Evolutionary conservation across 2,797 vertebrate genomes (phyloP).

Genomic region (Trachurus trachurus): DNA sequence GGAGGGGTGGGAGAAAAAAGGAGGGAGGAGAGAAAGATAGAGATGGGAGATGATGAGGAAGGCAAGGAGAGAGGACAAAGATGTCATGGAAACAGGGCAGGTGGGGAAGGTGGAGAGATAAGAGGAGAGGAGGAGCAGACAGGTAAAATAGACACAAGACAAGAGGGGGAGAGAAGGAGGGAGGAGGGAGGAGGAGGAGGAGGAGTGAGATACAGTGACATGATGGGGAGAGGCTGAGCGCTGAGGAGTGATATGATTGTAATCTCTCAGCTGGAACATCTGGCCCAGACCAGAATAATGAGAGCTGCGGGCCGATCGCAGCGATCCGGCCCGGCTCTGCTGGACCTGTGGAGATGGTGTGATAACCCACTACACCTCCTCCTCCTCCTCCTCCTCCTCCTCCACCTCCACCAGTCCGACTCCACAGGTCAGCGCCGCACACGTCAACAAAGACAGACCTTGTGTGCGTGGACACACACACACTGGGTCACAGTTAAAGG

Average conservation of each 20-base stretch:
- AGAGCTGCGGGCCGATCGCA: conserved; percentile 46
- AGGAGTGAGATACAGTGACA: neutral
- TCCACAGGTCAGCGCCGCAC: conserved; percentile 47
- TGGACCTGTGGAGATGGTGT: conserved; percentile 43
- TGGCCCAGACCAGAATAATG: conserved; percentile 64
- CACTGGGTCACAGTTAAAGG: conserved; percentile 42
- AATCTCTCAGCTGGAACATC: conserved; percentile 78
- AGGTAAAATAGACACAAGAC: conserved; percentile 1
- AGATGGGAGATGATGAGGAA: neutral
- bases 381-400: too few relatives aligned
- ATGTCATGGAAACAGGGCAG: conserved; percentile 13
- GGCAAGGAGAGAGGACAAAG: neutral
- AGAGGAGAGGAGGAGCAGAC: neutral
- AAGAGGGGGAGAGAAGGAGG: neutral
- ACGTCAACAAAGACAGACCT: conserved; percentile 68
- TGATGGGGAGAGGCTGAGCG: neutral
- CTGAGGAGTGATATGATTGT: conserved; percentile 65
- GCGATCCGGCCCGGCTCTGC: conserved; percentile 21
- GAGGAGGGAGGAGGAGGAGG: neutral
- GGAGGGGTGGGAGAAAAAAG: neutral
- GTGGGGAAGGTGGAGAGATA: conserved; percentile 11
- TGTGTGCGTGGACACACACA: conserved; percentile 40
- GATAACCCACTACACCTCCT: conserved; percentile 54
- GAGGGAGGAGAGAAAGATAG: too few relatives aligned
- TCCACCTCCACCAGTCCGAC: neutral